phyloP scores from a whole-genome alignment of 1,140 invertebrate species.

The Delia radicum region DNA sequence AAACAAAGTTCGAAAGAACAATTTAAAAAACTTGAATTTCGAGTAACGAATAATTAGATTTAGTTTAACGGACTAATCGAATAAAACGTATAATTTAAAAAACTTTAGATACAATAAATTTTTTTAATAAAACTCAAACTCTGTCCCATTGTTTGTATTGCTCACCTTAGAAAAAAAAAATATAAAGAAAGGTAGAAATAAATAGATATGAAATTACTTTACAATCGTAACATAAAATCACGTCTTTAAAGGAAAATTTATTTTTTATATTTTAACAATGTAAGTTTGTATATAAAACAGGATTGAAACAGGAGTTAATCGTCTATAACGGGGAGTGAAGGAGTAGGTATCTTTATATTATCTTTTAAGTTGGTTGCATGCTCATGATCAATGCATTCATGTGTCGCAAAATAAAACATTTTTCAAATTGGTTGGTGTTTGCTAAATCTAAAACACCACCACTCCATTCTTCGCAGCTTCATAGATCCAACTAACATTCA shows the following conservation, averaged over 20 bases:
- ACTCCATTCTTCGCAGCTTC: too few species aligned
- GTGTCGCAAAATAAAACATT: constrained; percentile 12
- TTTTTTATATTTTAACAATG: background rate
- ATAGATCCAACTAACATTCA: background rate
- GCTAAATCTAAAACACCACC: too few species aligned
- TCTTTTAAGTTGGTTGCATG: constrained; percentile 11
- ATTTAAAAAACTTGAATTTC: too few species aligned
- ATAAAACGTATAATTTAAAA: too few species aligned
- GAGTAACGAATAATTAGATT: too few species aligned
- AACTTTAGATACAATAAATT: too few species aligned
- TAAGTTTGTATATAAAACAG: background rate
- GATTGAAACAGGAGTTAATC: background rate
- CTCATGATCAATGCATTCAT: constrained; percentile 18
- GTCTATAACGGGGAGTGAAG: background rate
- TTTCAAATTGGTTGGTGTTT: background rate
- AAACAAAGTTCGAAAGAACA: too few species aligned
- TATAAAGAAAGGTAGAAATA: background rate
- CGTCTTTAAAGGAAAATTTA: background rate
- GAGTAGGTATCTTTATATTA: background rate
- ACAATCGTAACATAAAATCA: background rate
- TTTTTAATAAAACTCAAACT: too few species aligned
- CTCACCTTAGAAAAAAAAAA: background rate
- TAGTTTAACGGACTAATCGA: too few species aligned
- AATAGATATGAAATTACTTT: background rate
- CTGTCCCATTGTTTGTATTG: too few species aligned